phyloP scores from a whole-genome alignment of 2,797 vertebrate species.

The Sebastes iracundus region DNA sequence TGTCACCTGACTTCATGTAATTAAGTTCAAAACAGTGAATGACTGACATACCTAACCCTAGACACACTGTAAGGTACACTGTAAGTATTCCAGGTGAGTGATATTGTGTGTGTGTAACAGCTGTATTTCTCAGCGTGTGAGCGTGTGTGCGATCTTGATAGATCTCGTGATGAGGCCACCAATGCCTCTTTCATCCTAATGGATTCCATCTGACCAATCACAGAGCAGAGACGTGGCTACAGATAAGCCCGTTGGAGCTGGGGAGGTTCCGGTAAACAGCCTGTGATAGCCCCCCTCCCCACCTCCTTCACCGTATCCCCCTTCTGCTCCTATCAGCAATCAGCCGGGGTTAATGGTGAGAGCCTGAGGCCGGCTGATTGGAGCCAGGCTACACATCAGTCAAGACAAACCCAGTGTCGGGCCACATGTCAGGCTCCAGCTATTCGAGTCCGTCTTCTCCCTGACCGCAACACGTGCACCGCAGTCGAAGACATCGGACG shows the following conservation, averaged over 20 bases:
- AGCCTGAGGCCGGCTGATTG: conserved; percentile 74
- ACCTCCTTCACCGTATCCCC: conserved; percentile 31
- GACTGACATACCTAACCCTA: neutral
- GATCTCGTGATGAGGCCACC: conserved; percentile 72
- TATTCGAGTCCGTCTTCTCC: conserved; percentile 48
- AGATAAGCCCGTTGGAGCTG: conserved; percentile 71
- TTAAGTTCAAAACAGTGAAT: neutral
- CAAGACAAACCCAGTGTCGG: conserved; percentile 50
- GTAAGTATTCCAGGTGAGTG: conserved; percentile 33
- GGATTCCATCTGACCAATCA: conserved; percentile 82
- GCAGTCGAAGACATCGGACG: conserved; percentile 25
- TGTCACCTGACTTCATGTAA: neutral
- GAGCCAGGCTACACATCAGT: conserved; percentile 76
- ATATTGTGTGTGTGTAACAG: conserved; percentile 24
- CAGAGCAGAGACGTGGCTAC: conserved; percentile 62
- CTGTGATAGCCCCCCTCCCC: conserved; percentile 46
- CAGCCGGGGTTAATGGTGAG: conserved; percentile 73
- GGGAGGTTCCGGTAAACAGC: conserved; percentile 74
- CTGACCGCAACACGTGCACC: conserved; percentile 48
- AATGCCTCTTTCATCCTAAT: conserved; percentile 80
- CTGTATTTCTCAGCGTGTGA: conserved; percentile 28
- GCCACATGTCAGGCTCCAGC: conserved; percentile 52
- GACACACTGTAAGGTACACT: neutral
- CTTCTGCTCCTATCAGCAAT: conserved; percentile 78
- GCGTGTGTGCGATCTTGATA: conserved; percentile 65